Percentiles rank a stretch among this genome's conserved stretches.
Conservation (phyloP, 2,113 vertebrate species). For the Grammomys dolichurus region DNA sequence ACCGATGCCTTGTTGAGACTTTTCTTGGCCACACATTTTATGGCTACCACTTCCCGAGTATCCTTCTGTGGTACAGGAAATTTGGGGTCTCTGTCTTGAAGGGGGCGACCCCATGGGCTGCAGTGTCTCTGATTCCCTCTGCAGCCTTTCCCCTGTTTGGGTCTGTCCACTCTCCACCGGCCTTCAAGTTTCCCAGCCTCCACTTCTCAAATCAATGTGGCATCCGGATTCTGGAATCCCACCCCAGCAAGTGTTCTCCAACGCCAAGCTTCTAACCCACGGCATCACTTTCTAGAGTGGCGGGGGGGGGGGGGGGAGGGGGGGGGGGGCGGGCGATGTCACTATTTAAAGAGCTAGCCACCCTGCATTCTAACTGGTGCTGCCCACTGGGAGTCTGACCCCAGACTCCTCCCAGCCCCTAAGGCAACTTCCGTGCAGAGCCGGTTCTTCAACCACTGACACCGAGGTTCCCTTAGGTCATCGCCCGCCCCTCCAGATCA, state of each 20-base stretch:
- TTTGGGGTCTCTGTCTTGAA: background rate
- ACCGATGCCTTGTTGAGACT: slow-evolving; percentile 94
- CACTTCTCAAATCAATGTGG: background rate
- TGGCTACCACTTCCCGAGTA: slow-evolving; percentile 94
- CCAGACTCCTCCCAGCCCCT: slow-evolving; percentile 2
- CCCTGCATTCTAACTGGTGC: background rate
- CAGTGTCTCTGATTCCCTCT: background rate
- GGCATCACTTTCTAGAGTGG: background rate
- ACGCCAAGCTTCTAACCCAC: background rate
- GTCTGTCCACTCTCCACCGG: background rate
- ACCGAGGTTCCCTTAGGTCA: background rate
- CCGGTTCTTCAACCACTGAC: background rate
- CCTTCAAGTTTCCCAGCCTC: background rate
- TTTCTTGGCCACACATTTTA: slow-evolving; percentile 97
- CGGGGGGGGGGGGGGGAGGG: fast-evolving
- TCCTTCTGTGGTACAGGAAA: slow-evolving; percentile 87
- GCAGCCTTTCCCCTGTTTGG: background rate
- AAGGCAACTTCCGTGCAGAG: background rate
- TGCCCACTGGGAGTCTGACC: background rate
- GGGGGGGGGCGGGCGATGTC: background rate
- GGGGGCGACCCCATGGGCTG: background rate
- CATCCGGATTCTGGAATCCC: background rate
- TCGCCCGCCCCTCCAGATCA: background rate
- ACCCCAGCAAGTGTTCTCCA: background rate
- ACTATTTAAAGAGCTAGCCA: background rate